phyloP scores from a whole-genome alignment of 2,888 invertebrate genomes.

The Scaeva pyrastri region DNA sequence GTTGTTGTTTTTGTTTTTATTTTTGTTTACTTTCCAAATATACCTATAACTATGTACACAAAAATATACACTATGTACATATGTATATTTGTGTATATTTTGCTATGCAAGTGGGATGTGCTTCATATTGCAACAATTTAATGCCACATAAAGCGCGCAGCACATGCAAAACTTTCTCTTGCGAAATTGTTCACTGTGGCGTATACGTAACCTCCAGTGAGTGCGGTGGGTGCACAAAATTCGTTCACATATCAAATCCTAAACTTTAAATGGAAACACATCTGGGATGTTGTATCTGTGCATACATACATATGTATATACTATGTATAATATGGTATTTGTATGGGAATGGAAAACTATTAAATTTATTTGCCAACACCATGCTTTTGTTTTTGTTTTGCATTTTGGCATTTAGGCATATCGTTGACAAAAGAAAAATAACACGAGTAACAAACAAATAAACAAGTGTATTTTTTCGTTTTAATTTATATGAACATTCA shows the following conservation, averaged over 20 bases:
- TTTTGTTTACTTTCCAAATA: neutral
- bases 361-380: conserved; percentile 46
- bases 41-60: neutral
- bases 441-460: neutral
- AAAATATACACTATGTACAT: too few species aligned
- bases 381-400: conserved; percentile 24
- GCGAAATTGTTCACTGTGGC: conserved; percentile 35
- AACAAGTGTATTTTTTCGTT: neutral
- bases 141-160: neutral
- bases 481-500: neutral
- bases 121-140: conserved; percentile 31
- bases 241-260: conserved; percentile 18
- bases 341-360: neutral
- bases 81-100: too few species aligned
- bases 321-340: neutral
- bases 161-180: conserved; percentile 47
- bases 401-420: conserved; percentile 31
- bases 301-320: too few species aligned
- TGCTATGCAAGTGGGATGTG: conserved; percentile 16
- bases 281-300: neutral
- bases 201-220: conserved; percentile 47
- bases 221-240: conserved; percentile 5
- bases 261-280: conserved; percentile 33
- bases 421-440: conserved; percentile 14
- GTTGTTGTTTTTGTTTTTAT: neutral